phyloP scores from a whole-genome alignment of 2,113 vertebrate genomes.

The Alaudala cheleensis region DNA sequence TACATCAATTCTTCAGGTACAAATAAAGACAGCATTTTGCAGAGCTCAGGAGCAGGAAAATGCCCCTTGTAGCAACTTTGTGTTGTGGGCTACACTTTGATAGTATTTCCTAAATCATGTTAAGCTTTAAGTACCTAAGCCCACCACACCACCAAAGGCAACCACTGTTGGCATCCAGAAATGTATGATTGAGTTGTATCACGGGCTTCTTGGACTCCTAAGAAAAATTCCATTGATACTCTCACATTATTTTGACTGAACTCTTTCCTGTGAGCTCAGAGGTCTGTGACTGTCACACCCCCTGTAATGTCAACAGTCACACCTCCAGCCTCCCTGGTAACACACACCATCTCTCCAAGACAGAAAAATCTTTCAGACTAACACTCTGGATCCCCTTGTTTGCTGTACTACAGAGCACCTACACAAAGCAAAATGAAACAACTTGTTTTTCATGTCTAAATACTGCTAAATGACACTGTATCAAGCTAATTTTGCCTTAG shows the following conservation, averaged over 20 bases:
- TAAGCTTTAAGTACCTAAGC: neutral
- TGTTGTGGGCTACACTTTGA: neutral
- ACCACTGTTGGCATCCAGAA: neutral
- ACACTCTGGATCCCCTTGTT: constrained; percentile 2
- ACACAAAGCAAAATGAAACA: neutral
- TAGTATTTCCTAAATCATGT: neutral
- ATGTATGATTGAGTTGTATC: neutral
- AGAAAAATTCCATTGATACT: neutral
- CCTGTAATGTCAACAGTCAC: neutral
- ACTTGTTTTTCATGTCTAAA: constrained; percentile 44
- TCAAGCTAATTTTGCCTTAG: constrained; percentile 63
- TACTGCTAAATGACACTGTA: constrained; percentile 64
- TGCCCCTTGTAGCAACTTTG: neutral
- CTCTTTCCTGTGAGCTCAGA: neutral
- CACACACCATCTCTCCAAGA: neutral
- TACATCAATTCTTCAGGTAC: neutral
- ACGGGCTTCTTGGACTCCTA: neutral
- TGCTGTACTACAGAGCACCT: neutral
- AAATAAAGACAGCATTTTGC: neutral
- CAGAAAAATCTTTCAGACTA: neutral
- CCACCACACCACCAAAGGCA: neutral
- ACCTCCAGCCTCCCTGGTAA: neutral
- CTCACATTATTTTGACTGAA: neutral
- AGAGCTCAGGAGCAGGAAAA: neutral
- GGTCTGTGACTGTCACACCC: neutral